Conservation (phyloP, 1,140 invertebrate genomes). For the Pseudomyrmex gracilis region DNA sequence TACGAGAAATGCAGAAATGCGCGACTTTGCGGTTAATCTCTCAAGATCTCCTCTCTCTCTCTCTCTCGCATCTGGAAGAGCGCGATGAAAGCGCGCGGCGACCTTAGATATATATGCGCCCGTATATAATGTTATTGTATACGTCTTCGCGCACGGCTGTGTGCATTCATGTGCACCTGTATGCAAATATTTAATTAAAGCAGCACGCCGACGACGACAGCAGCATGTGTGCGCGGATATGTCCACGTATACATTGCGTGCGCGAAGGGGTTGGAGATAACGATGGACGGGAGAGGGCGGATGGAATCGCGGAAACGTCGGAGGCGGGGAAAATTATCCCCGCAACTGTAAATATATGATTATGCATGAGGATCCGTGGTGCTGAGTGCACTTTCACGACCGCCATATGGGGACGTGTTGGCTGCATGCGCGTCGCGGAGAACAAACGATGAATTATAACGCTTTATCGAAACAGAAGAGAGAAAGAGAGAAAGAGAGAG, state of each 20-base stretch:
- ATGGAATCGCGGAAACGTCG: slow-evolving; percentile 48
- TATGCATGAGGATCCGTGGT: slow-evolving; percentile 78
- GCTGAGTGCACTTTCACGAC: slow-evolving; percentile 79
- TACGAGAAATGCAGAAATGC: slow-evolving; percentile 24
- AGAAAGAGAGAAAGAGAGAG: too few species aligned
- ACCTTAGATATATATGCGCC: slow-evolving; percentile 34
- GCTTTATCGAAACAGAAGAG: slow-evolving; percentile 66
- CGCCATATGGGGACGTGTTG: slow-evolving; percentile 56
- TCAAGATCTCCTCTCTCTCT: slow-evolving; percentile 19
- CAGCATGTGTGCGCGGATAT: slow-evolving; percentile 68
- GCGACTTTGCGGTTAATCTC: slow-evolving; percentile 68
- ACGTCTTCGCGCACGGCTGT: slow-evolving; percentile 11
- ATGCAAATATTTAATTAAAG: slow-evolving; percentile 83
- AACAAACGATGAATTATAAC: slow-evolving; percentile 72
- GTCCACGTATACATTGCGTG: slow-evolving; percentile 58
- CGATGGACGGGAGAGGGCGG: background rate
- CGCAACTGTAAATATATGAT: slow-evolving; percentile 81
- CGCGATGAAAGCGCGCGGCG: slow-evolving; percentile 4
- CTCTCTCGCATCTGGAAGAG: background rate
- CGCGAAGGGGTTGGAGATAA: slow-evolving; percentile 20
- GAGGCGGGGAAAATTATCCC: slow-evolving; percentile 33
- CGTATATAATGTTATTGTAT: slow-evolving; percentile 58
- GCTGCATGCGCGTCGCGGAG: slow-evolving; percentile 52
- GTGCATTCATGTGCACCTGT: slow-evolving; percentile 58
- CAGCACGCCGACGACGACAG: slow-evolving; percentile 56